These are phyloP conservation scores for Macrotis lagotis DNA, from an alignment of 2,113 vertebrate species.

Conservation along the genomic window DNA sequence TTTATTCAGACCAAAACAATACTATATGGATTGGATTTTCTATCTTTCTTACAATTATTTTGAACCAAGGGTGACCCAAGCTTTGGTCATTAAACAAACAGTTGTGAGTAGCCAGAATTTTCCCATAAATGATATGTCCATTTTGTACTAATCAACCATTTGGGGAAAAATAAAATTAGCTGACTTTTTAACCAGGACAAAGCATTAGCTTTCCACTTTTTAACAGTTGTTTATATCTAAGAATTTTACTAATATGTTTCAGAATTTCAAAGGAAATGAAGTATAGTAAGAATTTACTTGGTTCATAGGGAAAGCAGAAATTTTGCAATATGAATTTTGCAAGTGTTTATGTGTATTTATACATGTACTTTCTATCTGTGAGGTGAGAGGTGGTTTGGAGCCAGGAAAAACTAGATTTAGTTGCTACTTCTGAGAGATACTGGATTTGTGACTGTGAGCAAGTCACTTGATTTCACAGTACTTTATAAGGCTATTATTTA, in stretches of 20 bases:
- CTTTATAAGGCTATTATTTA: neutral
- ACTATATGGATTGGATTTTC: neutral
- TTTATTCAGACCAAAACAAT: neutral
- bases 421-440: neutral
- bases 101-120: accelerated
- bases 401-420: neutral
- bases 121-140: neutral
- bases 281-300: neutral
- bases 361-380: neutral
- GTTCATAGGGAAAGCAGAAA: slow-evolving; percentile 14
- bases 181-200: neutral
- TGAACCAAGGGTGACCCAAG: neutral
- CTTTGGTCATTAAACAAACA: neutral
- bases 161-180: neutral
- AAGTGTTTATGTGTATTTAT: neutral
- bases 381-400: neutral
- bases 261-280: neutral
- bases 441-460: neutral
- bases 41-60: neutral
- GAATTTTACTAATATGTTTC: slow-evolving; percentile 5
- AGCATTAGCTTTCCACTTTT: neutral
- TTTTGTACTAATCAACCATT: neutral
- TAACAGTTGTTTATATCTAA: neutral
- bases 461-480: neutral
- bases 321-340: neutral